Evolutionary conservation across 2,797 vertebrate genomes (phyloP), one percentile per base, ranked within the genome.

Genomic region (Harpagifer antarcticus): DNA sequence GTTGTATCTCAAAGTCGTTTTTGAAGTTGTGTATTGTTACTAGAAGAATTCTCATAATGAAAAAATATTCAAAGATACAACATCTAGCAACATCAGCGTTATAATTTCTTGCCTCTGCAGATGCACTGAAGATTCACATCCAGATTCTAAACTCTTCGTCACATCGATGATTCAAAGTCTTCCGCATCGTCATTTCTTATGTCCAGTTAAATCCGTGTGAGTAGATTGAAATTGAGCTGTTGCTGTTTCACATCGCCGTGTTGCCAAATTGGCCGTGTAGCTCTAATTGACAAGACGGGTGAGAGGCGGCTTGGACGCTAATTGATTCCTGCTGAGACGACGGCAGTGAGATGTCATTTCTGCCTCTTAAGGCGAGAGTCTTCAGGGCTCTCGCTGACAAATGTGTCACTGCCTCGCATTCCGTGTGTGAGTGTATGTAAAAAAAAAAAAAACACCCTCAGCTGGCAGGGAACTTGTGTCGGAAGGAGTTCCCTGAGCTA

Each of bases 301-400:
- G 63, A 82, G 79, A 70, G 81, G 78, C 47, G 31, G 65, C 65
- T 45, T 19, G 72, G 81, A 62, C 54, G 9, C 86, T 87, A 93
- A 93, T 90, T 90, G 87, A 90, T 89, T 90, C 89, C 85, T 19
- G 77, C 88, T 82, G 87, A 89, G 86, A 77, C 9, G 52, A 59
- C 14, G 47, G 50, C 66, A n/a, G 61, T 9, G 15, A 70, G 71
- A 74, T 56, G 67, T 87, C 82, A 68, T 42, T 54, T 43, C 72
- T 78, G 69, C 64, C 81, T 87, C 87, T 88, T 68, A 72, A 84
- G 73, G 68, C 67, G 43, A 66, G 65, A 82, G 78, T 74, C 83
- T 80, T 72, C 63, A 42, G 76, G 53, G 82, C 73, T 43, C 72
- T 74, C 5, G 13, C 62, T 65, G 74, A 85, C 67, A 45, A 78